Evolutionary conservation across 2,113 vertebrate genomes (phyloP).

Genomic region (Leiothrix lutea): DNA sequence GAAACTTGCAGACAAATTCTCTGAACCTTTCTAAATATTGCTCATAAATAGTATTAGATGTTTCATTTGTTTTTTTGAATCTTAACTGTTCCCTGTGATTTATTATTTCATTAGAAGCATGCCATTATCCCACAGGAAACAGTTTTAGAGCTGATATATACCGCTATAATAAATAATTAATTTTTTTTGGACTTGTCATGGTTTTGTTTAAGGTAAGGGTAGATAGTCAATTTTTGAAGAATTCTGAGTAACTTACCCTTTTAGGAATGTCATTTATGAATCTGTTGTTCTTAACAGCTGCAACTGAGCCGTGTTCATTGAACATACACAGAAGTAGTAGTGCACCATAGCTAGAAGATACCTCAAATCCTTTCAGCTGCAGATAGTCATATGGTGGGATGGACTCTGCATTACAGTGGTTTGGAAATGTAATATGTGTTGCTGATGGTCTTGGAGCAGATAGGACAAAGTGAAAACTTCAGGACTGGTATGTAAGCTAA

Average conservation of each 20-base stretch:
- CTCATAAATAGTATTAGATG: neutral
- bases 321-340: neutral
- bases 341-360: neutral
- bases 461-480: neutral
- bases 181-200: neutral
- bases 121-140: neutral
- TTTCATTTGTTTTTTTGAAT: neutral
- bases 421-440: neutral
- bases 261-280: neutral
- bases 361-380: neutral
- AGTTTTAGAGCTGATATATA: neutral
- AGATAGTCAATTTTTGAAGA: neutral
- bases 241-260: neutral
- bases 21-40: neutral
- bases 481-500: neutral
- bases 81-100: neutral
- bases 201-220: neutral
- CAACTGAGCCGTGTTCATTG: neutral
- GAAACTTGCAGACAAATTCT: neutral
- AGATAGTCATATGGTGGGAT: neutral
- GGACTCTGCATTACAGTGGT: neutral
- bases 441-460: neutral
- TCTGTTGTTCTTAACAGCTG: neutral
- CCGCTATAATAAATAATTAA: neutral
- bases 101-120: neutral